Evolutionary conservation across 2,888 invertebrate genomes (phyloP), one percentile per base, ranked within the genome.

Genomic region (Pterobdella sp.): DNA sequence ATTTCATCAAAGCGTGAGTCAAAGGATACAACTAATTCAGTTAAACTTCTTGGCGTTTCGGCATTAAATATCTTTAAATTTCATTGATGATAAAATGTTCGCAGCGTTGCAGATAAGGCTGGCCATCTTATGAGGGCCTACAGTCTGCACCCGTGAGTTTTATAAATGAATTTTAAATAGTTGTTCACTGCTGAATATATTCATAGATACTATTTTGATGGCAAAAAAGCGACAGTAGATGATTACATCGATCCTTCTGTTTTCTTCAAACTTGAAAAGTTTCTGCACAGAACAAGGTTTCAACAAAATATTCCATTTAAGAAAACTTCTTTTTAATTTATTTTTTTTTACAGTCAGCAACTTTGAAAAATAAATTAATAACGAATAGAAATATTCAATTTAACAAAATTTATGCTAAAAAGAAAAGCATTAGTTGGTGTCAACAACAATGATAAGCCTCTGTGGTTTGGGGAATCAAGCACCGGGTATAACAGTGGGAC

Each of bases 401-500:
- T n/a, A n/a, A n/a, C n/a, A n/a, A n/a, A n/a, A n/a, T n/a, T n/a
- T 18, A 7, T 56, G 18, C n/a, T 3, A 56, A 4, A 22, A 7
- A 56, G 60, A 14, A n/a, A 32, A 18, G 49, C 34, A 31, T 31
- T 69, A 29, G 34, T 52, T 1, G 31, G 22, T 31, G 26, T 49
- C 1, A 4, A 31, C 0, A 32, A 74, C 31, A 60, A 37, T 0
- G n/a, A 32, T 37, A 42, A 68, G 34, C 86, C 88, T 14, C 87
- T 89, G 26, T 74, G 74, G 74, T 18, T 68, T 86, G 88, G 87
- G 68, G 91, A 91, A 84, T 90, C 90, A 0, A 87, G 90, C 73
- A 88, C 88, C 72, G 88, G 90, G 1, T 90, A 88, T 83, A 90
- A 90, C 37, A 89, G 90, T n/a, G 90, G 91, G 10, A 89, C 90